Conservation (phyloP, 2,113 vertebrate genomes). For the Condylura cristata region DNA sequence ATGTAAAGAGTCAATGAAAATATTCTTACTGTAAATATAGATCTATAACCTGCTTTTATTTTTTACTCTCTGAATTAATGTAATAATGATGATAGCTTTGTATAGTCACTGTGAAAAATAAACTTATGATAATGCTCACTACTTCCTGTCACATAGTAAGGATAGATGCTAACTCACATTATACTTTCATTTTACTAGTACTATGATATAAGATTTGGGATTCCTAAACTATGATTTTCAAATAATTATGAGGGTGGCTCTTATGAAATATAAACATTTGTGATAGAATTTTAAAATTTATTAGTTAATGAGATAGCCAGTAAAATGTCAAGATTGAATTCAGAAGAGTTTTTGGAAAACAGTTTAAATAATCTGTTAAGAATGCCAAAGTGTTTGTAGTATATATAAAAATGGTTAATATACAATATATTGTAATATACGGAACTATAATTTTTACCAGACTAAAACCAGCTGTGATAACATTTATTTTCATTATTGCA, state of each 20-base stretch:
- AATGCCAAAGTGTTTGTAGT: constrained; percentile 27
- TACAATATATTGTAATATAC: neutral
- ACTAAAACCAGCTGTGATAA: neutral
- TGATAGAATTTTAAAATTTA: neutral
- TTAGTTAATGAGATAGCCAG: neutral
- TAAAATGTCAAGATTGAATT: constrained; percentile 32
- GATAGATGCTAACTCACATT: neutral
- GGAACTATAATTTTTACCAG: neutral
- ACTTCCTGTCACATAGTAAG: neutral
- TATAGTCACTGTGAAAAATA: neutral
- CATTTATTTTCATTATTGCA: too few species aligned
- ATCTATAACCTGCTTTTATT: neutral
- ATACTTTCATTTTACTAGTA: constrained; percentile 15
- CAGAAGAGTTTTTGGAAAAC: neutral
- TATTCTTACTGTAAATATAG: neutral
- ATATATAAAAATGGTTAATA: neutral
- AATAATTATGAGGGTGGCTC: neutral
- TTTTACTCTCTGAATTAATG: neutral
- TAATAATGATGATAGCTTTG: neutral
- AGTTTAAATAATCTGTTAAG: neutral
- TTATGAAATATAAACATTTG: neutral
- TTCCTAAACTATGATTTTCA: neutral
- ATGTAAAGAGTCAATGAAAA: neutral
- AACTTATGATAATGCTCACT: neutral
- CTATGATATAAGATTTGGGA: neutral